These are phyloP conservation scores for Ptychodera flava DNA, from an alignment of 35 echinoderm and acorn worm genomes.

Conservation along the genomic window DNA sequence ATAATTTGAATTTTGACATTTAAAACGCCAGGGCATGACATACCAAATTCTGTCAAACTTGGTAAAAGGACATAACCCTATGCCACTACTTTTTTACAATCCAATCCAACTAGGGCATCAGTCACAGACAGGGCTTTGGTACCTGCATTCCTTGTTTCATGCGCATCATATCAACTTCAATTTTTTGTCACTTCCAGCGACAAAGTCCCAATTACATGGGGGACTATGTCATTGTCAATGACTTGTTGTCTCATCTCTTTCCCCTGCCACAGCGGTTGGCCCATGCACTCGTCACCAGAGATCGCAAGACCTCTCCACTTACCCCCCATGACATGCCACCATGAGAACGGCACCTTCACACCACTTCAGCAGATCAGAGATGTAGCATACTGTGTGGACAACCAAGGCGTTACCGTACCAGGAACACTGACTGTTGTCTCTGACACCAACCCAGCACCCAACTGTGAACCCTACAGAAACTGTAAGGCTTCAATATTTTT, in stretches of 20 bases:
- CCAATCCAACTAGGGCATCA: neutral
- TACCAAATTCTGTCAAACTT: no score
- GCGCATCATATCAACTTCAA: no score
- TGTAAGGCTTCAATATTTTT: constrained; percentile 9
- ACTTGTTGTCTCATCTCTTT: constrained; percentile 8
- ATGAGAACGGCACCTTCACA: constrained; percentile 34
- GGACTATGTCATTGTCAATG: no score
- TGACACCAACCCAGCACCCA: neutral
- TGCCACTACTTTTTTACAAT: neutral
- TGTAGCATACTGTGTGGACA: constrained; percentile 37
- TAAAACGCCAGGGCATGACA: no score
- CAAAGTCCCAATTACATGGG: no score
- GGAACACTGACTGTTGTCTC: constrained; percentile 5
- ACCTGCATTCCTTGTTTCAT: no score
- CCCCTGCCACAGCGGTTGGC: constrained; percentile 1
- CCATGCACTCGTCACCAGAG: constrained; percentile 39
- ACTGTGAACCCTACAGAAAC: constrained; percentile 34
- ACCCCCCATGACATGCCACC: constrained; percentile 21
- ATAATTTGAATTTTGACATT: no score
- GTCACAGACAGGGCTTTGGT: no score
- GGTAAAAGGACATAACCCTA: no score
- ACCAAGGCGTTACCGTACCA: constrained; percentile 22
- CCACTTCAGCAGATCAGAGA: neutral
- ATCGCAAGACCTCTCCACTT: constrained; percentile 30
- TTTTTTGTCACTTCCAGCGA: no score